Base-by-base conservation (phyloP, 2,113 vertebrate genomes). In the Microtus richardsoni region DNA sequence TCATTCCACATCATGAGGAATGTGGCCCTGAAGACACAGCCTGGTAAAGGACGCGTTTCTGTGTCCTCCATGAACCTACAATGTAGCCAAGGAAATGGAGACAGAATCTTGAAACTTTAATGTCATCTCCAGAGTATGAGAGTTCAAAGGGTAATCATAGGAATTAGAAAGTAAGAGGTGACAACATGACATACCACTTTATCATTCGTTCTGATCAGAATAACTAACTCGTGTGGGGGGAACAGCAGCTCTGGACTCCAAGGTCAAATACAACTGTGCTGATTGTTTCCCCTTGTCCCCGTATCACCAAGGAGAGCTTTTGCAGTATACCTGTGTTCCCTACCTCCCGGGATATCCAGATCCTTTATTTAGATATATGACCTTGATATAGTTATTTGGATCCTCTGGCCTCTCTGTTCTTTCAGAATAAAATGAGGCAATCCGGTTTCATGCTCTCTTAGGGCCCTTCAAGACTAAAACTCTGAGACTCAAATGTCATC, bases 401-500 rank as follows among this genome's bases (percentile, higher is more conserved):
- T 92, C 68, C 49, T 91, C 66, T 83, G 91, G 71, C 36, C 47
- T 95, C 87, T 79, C 49, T 85, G 39, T 97, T 94, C 78, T 89
- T 24, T 39, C 74, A 83, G 70, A 94, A 88, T 93, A 91, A 94
- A 97, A 95, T 89, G 85, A 98, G 44, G 39, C 86, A 94, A 44
- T 95, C 95, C 74, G 2, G 83, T 94, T 96, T 95, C 86, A 74
- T 75, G 85, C 68, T 96, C 88, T 97, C 97, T 86, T 24, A 91
- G 92, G 93, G 86, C 92, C 58, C 66, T 92, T 80, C 85, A 89
- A 1, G 73, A 82, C 47, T 70, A 86, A 96, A 93, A 91, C 88
- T 96, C 89, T 73, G 85, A 92, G 75, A 96, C 71, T 94, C 93
- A 96, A 97, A 97, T 95, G 95, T 96, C 97, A 95, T 95, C 80